phyloP scores from a whole-genome alignment of 1,140 invertebrate species.

The fruit fly (Drosophila melanogaster) region Release_6_plus_ISO1_MT NT_037436.4:12897501-12898000 shows the following conservation, averaged over 20 bases:
- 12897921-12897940: no score
- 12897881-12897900: not conserved
- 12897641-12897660: conserved; percentile 44
- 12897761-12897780: conserved; percentile 1
- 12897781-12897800: conserved; percentile 8
- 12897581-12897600: not conserved
- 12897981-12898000: no score
- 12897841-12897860: conserved; percentile 4
- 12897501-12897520: conserved; percentile 52
- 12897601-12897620: conserved; percentile 6
- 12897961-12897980: no score
- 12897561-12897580: conserved; percentile 44
- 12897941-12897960: no score
- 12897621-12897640: conserved; percentile 19
- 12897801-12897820: conserved; percentile 17
- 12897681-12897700: conserved; percentile 34
- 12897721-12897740: conserved; percentile 3
- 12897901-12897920: not conserved
- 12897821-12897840: not conserved
- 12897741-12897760: conserved; percentile 8
- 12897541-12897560: conserved; percentile 38
- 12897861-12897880: not conserved
- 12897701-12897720: conserved; percentile 55
- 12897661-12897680: conserved; percentile 44
- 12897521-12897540: conserved; percentile 15